Evolutionary conservation across 2,888 invertebrate genomes (phyloP).

Genomic region (Cephus runcator): DNA sequence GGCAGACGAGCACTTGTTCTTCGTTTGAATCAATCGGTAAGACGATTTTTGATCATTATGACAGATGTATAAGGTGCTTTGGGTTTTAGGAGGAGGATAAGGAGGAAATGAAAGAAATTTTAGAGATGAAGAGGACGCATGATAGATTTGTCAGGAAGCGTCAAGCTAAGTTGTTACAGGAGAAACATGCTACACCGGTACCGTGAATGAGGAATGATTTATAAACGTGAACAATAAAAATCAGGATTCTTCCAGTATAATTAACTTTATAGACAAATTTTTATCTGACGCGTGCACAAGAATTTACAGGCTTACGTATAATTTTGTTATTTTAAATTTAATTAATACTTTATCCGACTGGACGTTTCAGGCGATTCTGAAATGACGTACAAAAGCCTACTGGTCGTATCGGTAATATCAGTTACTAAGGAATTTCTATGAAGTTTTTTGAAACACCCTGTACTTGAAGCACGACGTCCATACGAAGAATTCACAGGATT

Average conservation of each 20-base stretch:
- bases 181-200: slow-evolving; percentile 16
- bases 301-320: not conserved
- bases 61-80: slow-evolving; percentile 7
- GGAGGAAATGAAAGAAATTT: slow-evolving; percentile 92
- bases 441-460: not conserved
- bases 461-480: not conserved
- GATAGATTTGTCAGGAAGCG: slow-evolving; percentile 82
- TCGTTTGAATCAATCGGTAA: slow-evolving; percentile 88
- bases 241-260: not conserved
- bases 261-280: not conserved
- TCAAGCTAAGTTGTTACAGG: slow-evolving; percentile 47
- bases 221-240: not conserved
- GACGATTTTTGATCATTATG: slow-evolving; percentile 30
- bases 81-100: slow-evolving; percentile 84
- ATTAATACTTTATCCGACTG: not conserved
- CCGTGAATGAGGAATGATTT: not conserved
- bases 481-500: not conserved
- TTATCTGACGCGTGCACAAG: not conserved
- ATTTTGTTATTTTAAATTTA: not conserved
- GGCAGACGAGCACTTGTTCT: slow-evolving; percentile 87
- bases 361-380: not conserved
- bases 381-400: too few species aligned
- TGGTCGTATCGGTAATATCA: too few species aligned
- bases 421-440: not conserved
- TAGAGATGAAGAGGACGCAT: slow-evolving; percentile 90